Evolutionary conservation across 2,113 vertebrate species (phyloP), one percentile per base, ranked within the genome.

Genomic region (Sprattus sprattus): DNA sequence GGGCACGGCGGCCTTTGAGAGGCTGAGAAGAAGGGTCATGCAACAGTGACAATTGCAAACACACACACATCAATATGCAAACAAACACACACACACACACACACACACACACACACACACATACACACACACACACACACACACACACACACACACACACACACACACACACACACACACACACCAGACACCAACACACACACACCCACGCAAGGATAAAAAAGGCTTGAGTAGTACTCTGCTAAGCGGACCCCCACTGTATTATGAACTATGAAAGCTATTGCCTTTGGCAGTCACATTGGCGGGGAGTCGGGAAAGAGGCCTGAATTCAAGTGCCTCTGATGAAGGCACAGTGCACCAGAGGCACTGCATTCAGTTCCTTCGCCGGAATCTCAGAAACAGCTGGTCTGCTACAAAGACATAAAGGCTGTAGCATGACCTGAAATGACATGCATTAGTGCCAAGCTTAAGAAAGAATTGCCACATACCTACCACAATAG

Each of bases 161-260:
- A 82, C 71, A 88, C 78, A 87, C 44, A 49, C 28, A 85, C 85
- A 81, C 9, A 83, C 52, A 85, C 82, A 85, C 85, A 64, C 78
- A 46, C 81, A 47, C 71, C n/a, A n/a, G n/a, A n/a, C n/a, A n/a
- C n/a, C n/a, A n/a, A 80, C 84, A 67, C 83, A 86, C 57, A 75
- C 46, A 83, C 28, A 81, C 52, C 60, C 44, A 85, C 71, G 85
- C 82, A 54, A 20, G 10, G 7, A 71, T 32, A 32, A 25, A 71
- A 71, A 71, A 32, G 52, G 16, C 52, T 54, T 54, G 13, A 54
- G 16, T 15, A 54, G 64, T 32, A 10, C 64, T 71, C 64, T 71
- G 9, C 64, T 71, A 28, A 28, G 52, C 52, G 16, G 9, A 71
- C 2, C 25, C 64, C 10, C 25, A 3, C 64, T 71, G 64, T 71